A percentile compares a stretch with the other conserved stretches of the same genome.
Conservation (phyloP, 2,113 vertebrate species). For the Crotophaga sulcirostris region DNA sequence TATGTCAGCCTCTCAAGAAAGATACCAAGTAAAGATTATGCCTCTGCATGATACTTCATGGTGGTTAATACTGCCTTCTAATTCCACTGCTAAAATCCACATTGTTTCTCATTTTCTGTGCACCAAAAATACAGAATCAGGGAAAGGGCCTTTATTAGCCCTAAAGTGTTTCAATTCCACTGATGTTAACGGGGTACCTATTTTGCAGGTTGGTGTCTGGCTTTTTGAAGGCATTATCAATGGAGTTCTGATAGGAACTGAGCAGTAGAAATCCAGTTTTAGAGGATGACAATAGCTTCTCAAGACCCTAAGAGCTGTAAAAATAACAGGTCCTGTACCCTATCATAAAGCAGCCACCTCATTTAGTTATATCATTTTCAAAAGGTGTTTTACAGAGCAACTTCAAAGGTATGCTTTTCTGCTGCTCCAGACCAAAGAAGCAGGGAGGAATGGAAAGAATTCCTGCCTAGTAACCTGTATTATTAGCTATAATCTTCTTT, state of each 20-base stretch:
- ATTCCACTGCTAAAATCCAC: background rate
- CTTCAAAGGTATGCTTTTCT: background rate
- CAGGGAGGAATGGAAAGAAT: background rate
- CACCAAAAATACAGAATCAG: background rate
- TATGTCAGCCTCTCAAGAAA: background rate
- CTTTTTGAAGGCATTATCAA: constrained; percentile 11
- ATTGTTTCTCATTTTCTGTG: background rate
- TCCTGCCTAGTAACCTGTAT: background rate
- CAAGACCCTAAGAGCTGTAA: background rate
- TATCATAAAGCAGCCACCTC: background rate
- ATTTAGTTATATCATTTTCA: constrained; percentile 26
- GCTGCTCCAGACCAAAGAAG: background rate
- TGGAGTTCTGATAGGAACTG: background rate
- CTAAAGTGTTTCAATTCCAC: background rate
- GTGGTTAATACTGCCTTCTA: background rate
- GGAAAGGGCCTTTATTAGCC: background rate
- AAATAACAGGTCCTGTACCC: background rate
- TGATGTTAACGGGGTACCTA: background rate
- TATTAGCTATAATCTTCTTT: constrained; percentile 19
- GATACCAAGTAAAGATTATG: background rate
- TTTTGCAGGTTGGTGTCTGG: background rate
- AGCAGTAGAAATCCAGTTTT: constrained; percentile 25
- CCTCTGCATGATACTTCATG: background rate
- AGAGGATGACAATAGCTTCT: constrained; percentile 1
- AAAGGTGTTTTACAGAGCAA: background rate